Conservation (phyloP, 2,888 invertebrate genomes). For the Carpatolechia fugitivella region DNA sequence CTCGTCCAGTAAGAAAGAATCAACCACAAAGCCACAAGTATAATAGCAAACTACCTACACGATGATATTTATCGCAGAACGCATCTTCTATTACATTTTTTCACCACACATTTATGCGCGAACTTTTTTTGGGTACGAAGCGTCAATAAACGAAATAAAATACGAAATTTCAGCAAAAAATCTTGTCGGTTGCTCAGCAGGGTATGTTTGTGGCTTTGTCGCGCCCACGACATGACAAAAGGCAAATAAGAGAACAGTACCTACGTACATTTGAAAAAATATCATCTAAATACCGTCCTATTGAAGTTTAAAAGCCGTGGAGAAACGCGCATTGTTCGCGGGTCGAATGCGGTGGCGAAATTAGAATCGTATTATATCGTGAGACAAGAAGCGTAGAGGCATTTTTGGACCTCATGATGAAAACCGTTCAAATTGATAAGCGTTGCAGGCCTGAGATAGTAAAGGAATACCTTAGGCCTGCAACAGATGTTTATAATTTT, state of each 20-base stretch:
- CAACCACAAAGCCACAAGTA: constrained; percentile 52
- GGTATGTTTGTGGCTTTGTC: constrained; percentile 77
- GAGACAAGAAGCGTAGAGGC: constrained; percentile 32
- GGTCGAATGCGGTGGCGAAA: constrained; percentile 71
- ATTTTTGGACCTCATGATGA: constrained; percentile 25
- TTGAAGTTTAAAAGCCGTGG: constrained; percentile 77
- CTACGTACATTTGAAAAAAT: constrained; percentile 56
- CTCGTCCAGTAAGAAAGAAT: constrained; percentile 30
- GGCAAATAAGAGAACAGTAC: constrained; percentile 77
- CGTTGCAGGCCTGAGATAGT: constrained; percentile 1
- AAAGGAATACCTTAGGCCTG: neutral
- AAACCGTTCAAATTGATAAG: constrained; percentile 37
- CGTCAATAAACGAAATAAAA: constrained; percentile 73
- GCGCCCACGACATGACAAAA: constrained; percentile 76
- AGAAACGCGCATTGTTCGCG: constrained; percentile 67
- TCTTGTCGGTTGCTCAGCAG: constrained; percentile 66
- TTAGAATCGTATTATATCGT: constrained; percentile 71
- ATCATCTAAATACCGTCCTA: constrained; percentile 74
- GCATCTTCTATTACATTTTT: constrained; percentile 68
- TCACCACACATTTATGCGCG: constrained; percentile 32
- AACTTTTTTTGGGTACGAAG: constrained; percentile 50
- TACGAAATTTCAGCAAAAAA: constrained; percentile 69
- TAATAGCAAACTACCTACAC: constrained; percentile 55
- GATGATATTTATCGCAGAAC: constrained; percentile 66
- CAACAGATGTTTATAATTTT: constrained; percentile 48